A percentile compares a stretch with the other conserved stretches of the same genome.
These are phyloP conservation scores for Brachionus manjavacas DNA, from an alignment of 1,140 invertebrate species.

Conservation along the genomic window DNA sequence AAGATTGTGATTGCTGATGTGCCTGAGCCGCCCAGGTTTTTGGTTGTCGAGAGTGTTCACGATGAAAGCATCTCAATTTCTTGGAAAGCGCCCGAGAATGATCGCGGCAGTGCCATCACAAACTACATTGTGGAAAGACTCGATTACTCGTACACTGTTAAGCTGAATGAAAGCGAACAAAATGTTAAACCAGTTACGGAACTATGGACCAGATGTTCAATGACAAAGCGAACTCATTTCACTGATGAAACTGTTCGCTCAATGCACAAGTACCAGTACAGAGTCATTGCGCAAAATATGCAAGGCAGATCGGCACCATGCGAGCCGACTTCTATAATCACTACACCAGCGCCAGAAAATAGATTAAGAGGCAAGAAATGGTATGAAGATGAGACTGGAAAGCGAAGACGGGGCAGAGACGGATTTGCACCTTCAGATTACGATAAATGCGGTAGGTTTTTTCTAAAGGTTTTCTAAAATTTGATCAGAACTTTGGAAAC, in stretches of 20 bases:
- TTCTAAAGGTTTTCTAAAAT: background rate
- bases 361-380: background rate
- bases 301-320: constrained; percentile 87
- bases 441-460: constrained; percentile 75
- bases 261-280: constrained; percentile 79
- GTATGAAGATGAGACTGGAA: constrained; percentile 25
- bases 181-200: constrained; percentile 60
- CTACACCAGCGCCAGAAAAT: background rate
- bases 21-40: constrained; percentile 72
- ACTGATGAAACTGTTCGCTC: constrained; percentile 51
- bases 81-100: constrained; percentile 84
- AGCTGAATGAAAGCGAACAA: constrained; percentile 86
- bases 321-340: constrained; percentile 9
- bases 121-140: constrained; percentile 95
- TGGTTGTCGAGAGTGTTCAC: constrained; percentile 89
- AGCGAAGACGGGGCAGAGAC: constrained; percentile 17
- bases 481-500: too few relatives aligned
- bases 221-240: constrained; percentile 64
- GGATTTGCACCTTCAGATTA: constrained; percentile 73
- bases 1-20: constrained; percentile 93
- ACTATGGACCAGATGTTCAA: constrained; percentile 89
- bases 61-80: constrained; percentile 87
- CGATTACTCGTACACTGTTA: constrained; percentile 86
- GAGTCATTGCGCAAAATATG: constrained; percentile 93
- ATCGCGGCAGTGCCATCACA: constrained; percentile 82